These are phyloP conservation scores for Sander vitreus DNA, from an alignment of 2,113 vertebrate species.

Conservation along the genomic window DNA sequence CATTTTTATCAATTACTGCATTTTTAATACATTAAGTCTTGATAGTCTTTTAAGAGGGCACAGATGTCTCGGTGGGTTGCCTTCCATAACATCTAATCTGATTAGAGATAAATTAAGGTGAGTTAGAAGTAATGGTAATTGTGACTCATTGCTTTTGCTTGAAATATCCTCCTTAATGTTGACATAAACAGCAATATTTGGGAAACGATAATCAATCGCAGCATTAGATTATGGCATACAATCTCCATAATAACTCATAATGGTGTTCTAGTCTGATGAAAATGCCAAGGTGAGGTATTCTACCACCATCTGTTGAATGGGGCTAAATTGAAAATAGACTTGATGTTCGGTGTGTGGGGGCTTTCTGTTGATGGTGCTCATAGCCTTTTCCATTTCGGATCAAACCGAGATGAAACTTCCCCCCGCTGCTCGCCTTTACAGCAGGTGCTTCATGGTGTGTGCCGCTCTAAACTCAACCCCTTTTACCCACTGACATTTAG, in stretches of 20 bases:
- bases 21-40: slow-evolving; percentile 54
- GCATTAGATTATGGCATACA: slow-evolving; percentile 26
- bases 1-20: slow-evolving; percentile 54
- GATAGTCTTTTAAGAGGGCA: slow-evolving; percentile 56
- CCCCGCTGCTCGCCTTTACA: slow-evolving; percentile 67
- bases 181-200: slow-evolving; percentile 57
- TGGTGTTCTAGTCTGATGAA: slow-evolving; percentile 42
- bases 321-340: slow-evolving; percentile 51
- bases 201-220: slow-evolving; percentile 55
- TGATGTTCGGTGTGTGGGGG: neutral
- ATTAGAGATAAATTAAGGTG: slow-evolving; percentile 55
- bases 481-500: slow-evolving; percentile 82
- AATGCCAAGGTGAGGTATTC: slow-evolving; percentile 58
- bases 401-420: slow-evolving; percentile 73
- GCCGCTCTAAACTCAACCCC: slow-evolving; percentile 69
- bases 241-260: slow-evolving; percentile 43
- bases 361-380: slow-evolving; percentile 47
- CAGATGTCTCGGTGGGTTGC: slow-evolving; percentile 59
- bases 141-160: slow-evolving; percentile 55
- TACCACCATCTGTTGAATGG: slow-evolving; percentile 61
- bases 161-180: slow-evolving; percentile 35
- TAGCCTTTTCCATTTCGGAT: slow-evolving; percentile 71
- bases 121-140: slow-evolving; percentile 55
- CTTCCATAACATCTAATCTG: slow-evolving; percentile 54
- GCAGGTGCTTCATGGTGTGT: slow-evolving; percentile 78